These are phyloP conservation scores for Noctuana brunneofusca DNA, from an alignment of 2,888 invertebrate genomes.

Conservation along the genomic window DNA sequence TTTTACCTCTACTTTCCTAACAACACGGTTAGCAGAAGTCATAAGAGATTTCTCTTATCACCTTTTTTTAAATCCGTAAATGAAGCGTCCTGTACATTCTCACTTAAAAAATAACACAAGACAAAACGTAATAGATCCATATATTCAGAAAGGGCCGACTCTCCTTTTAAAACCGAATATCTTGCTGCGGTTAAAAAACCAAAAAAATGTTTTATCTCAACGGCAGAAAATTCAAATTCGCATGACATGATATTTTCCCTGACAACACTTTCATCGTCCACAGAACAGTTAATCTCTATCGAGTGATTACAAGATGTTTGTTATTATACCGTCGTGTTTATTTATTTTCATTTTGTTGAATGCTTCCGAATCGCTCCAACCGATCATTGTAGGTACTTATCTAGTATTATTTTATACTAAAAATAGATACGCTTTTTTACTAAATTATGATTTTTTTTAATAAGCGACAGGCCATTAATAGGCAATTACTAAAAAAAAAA, in stretches of 20 bases:
- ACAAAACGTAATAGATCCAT: conserved; percentile 73
- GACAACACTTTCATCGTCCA: conserved; percentile 11
- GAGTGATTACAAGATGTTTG: conserved; percentile 38
- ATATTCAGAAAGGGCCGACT: conserved; percentile 66
- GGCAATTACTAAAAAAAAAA: not conserved
- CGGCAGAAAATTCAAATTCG: conserved; percentile 48
- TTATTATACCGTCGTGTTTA: conserved; percentile 24
- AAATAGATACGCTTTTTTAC: too few species aligned
- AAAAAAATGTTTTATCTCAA: conserved; percentile 44
- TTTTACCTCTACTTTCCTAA: too few species aligned
- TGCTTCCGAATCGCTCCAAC: conserved; percentile 11
- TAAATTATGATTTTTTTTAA: too few species aligned
- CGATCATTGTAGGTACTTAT: too few species aligned
- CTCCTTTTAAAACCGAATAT: conserved; percentile 42
- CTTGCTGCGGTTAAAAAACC: conserved; percentile 39
- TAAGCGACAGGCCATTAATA: too few species aligned
- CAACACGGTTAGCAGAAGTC: too few species aligned
- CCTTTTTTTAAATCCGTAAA: too few species aligned
- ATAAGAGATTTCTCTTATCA: too few species aligned
- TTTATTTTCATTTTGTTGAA: conserved; percentile 15
- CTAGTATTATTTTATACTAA: too few species aligned
- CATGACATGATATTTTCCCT: conserved; percentile 23
- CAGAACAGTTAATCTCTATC: conserved; percentile 43
- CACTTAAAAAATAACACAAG: conserved; percentile 56
- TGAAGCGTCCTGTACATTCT: conserved; percentile 53